These are phyloP conservation scores for Wasmannia auropunctata DNA, from an alignment of 1,140 invertebrate genomes.

Conservation along the genomic window DNA sequence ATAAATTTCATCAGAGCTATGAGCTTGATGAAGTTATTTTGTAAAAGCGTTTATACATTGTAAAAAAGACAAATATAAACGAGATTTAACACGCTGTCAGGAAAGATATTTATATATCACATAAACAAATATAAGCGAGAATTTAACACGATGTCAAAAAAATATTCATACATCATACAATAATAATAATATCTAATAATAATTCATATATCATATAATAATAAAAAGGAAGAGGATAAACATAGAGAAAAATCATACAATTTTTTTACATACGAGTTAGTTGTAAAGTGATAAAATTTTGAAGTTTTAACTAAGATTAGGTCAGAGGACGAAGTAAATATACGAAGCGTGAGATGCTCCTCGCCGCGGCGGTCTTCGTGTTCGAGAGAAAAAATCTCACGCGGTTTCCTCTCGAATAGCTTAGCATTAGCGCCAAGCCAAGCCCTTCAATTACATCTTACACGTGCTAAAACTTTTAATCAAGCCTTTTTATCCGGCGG, in stretches of 20 bases:
- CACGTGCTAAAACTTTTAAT: conserved; percentile 57
- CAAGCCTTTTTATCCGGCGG: conserved; percentile 43
- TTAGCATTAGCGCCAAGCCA: conserved; percentile 43
- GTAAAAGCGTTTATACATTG: neutral
- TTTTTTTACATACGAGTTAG: neutral
- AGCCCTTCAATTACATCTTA: conserved; percentile 53
- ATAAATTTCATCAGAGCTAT: neutral
- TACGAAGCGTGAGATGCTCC: neutral
- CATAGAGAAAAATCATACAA: too few relatives aligned
- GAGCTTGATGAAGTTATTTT: neutral
- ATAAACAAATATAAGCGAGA: too few relatives aligned
- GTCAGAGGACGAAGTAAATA: neutral
- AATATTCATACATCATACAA: too few relatives aligned
- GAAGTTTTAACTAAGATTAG: neutral
- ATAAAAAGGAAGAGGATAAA: conserved; percentile 5
- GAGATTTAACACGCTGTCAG: neutral
- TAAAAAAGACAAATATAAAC: neutral
- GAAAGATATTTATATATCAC: neutral
- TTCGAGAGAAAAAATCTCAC: neutral
- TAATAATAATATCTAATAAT: neutral
- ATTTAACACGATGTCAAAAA: too few relatives aligned
- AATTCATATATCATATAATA: too few relatives aligned
- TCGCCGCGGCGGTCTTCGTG: neutral
- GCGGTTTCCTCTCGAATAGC: conserved; percentile 48
- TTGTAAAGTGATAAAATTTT: neutral